Evolutionary conservation across 2,888 invertebrate species (phyloP), one percentile per base, ranked within the genome.

Genomic region (Troides aeacus): DNA sequence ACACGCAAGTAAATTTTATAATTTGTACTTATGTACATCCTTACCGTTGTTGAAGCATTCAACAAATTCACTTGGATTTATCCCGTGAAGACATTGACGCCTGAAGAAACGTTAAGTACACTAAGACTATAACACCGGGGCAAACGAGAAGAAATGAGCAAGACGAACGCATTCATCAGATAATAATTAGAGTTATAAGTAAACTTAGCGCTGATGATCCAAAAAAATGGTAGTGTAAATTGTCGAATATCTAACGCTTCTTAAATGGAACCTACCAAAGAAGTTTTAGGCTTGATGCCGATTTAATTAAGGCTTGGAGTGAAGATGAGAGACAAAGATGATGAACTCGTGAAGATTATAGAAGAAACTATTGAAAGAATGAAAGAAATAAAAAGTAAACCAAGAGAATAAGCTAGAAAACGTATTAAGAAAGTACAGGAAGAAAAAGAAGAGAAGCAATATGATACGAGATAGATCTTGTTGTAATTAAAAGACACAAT

Each of bases 31-130:
- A 21, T 21, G 21, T 21, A 1, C 21, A 21, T 21, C 21, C 53
- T 53, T 5, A 53, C 53, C n/a, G 75, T 83, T 4, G 72, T 83
- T 0, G 83, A 86, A 62, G 77, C 70, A 0, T 83, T 80, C 62
- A 79, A 80, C 0, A 84, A 83, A 69, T 84, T 82, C 73, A 74
- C 73, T 2, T 84, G 83, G 80, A 66, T 83, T 0, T 83, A 78
- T 63, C 80, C 81, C 18, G 74, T 77, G 4, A 83, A 84, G 62
- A 74, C 79, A 3, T 73, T 76, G 18, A 73, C 75, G 0, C 69
- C 83, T 4, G 74, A 75, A 36, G 82, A 87, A 66, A 79, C 75
- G 0, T 62, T 86, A 15, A 39, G 74, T 1, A 82, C 79, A 71
- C 58, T 85, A 1, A 69, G 69, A 8, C 24, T 71, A 5, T 82